These are phyloP conservation scores for Silurus aristotelis DNA, from an alignment of 2,797 vertebrate species.

Conservation along the genomic window DNA sequence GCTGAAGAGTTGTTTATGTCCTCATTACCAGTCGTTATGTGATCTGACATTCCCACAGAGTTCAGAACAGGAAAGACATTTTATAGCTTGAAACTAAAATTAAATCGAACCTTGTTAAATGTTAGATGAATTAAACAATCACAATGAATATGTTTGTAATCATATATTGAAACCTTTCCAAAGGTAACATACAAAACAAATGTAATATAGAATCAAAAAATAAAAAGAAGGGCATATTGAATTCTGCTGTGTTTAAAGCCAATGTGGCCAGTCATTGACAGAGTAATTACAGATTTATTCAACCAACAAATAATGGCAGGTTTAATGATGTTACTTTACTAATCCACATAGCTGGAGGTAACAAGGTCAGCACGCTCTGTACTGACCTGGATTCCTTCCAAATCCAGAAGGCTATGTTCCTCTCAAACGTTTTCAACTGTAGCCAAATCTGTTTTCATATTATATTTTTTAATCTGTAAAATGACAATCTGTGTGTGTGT, in stretches of 20 bases:
- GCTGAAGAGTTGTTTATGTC: neutral
- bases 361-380: neutral
- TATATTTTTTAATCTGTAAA: neutral
- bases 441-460: neutral
- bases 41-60: too few species aligned
- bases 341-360: conserved; percentile 1
- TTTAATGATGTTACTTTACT: neutral
- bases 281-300: neutral
- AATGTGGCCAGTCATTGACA: neutral
- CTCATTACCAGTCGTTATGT: neutral
- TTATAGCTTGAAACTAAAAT: neutral
- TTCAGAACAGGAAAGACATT: neutral
- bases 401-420: neutral
- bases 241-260: neutral
- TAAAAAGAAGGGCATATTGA: conserved; percentile 1
- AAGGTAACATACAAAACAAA: neutral
- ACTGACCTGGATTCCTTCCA: neutral
- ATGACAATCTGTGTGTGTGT: too few species aligned
- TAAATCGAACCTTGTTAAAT: neutral
- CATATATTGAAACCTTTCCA: neutral
- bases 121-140: neutral
- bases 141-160: neutral
- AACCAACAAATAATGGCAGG: neutral
- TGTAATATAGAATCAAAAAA: too few species aligned
- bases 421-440: neutral